Evolutionary conservation across 1,140 invertebrate species (phyloP).

Genomic region (Drosophila nigromelanica): DNA sequence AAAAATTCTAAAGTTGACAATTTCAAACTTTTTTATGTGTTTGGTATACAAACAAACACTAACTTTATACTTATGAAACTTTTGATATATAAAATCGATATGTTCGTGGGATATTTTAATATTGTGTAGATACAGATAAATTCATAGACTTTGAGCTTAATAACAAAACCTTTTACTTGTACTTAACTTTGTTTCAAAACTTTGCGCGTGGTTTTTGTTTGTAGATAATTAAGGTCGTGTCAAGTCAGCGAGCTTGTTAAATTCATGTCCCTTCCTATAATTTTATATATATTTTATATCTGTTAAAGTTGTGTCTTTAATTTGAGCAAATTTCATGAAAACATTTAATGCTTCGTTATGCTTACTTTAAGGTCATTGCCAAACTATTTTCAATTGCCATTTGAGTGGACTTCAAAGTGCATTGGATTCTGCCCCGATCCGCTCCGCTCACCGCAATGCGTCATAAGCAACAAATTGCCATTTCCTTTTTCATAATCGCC

Average conservation of each 20-base stretch:
- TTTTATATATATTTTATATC: neutral
- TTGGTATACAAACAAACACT: no score
- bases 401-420: slow-evolving; percentile 2
- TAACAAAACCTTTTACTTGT: neutral
- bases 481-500: slow-evolving; percentile 55
- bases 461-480: slow-evolving; percentile 52
- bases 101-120: neutral
- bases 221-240: slow-evolving; percentile 11
- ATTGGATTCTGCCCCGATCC: neutral
- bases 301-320: no score
- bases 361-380: neutral
- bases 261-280: slow-evolving; percentile 2
- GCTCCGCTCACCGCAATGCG: neutral
- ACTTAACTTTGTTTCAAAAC: neutral
- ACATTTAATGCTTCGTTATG: neutral
- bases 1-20: no score
- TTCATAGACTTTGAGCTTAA: neutral
- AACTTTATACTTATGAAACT: no score
- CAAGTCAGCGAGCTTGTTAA: slow-evolving; percentile 9
- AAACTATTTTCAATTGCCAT: neutral
- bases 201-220: slow-evolving; percentile 1
- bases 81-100: neutral
- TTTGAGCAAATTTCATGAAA: neutral
- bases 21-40: no score
- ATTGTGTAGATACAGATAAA: neutral